phyloP scores from a whole-genome alignment of 2,113 vertebrate species.

The Nesogale talazaci region DNA sequence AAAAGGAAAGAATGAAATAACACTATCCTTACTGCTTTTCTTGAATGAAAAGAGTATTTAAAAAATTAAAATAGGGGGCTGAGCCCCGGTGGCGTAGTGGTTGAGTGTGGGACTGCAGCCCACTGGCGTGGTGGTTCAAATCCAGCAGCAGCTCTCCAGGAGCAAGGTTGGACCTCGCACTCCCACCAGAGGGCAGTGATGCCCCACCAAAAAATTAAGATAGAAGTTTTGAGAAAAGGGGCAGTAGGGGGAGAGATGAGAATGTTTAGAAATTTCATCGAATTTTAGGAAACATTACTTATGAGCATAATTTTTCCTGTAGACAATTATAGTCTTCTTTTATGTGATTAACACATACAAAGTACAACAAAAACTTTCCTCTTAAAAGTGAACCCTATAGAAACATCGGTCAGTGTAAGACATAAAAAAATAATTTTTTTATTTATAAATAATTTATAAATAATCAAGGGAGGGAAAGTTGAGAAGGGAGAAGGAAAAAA shows the following conservation, averaged over 20 bases:
- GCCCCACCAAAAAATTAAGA: too few species aligned
- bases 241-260: neutral
- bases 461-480: too few species aligned
- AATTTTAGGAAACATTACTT: constrained; percentile 50
- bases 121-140: too few species aligned
- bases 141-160: too few species aligned
- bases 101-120: too few species aligned
- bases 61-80: neutral
- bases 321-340: neutral
- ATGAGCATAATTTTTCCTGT: neutral
- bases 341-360: neutral
- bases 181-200: too few species aligned
- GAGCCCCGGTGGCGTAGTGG: too few species aligned
- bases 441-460: too few species aligned
- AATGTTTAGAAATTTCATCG: constrained; percentile 3
- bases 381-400: constrained; percentile 11
- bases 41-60: neutral
- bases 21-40: neutral
- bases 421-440: too few species aligned
- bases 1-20: constrained; percentile 21
- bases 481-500: too few species aligned
- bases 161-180: too few species aligned
- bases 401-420: too few species aligned
- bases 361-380: constrained; percentile 11
- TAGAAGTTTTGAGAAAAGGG: neutral